A percentile compares a stretch with the other conserved stretches of the same genome.
These are phyloP conservation scores for Chrysotoxum bicinctum DNA, from an alignment of 2,888 invertebrate genomes.

Conservation along the genomic window DNA sequence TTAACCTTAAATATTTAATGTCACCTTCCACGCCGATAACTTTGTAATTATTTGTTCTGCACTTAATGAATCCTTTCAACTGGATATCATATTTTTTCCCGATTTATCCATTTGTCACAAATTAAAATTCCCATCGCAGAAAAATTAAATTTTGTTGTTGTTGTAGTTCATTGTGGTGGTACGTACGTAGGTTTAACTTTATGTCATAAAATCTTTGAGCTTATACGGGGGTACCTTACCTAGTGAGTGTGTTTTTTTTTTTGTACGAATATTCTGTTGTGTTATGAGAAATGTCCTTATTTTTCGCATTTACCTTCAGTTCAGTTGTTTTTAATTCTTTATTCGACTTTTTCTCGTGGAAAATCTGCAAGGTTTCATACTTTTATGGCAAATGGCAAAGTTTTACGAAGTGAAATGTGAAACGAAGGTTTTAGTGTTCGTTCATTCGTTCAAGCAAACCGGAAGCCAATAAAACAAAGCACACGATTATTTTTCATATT, in stretches of 20 bases:
- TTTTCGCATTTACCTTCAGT: slow-evolving; percentile 1
- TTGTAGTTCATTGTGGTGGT: neutral
- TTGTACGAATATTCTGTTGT: neutral
- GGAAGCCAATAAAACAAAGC: slow-evolving; percentile 14
- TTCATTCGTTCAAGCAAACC: neutral
- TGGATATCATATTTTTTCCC: neutral
- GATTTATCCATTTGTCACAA: slow-evolving; percentile 9
- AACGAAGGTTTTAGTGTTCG: neutral
- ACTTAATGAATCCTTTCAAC: neutral
- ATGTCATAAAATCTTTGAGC: neutral
- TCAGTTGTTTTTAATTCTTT: slow-evolving; percentile 2
- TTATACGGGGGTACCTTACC: no score
- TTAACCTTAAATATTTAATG: neutral
- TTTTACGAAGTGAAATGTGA: neutral
- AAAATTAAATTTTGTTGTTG: neutral
- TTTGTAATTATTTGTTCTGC: neutral
- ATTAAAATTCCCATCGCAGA: slow-evolving; percentile 6
- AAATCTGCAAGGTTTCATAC: neutral
- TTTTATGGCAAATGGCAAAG: neutral
- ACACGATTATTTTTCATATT: neutral
- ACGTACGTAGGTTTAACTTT: neutral
- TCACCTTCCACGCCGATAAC: slow-evolving; percentile 6
- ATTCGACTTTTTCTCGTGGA: neutral
- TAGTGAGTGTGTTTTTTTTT: neutral
- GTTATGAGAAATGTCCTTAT: neutral